Base-by-base conservation (phyloP, 2,797 vertebrate species). In the Eospalax fontanierii region DNA sequence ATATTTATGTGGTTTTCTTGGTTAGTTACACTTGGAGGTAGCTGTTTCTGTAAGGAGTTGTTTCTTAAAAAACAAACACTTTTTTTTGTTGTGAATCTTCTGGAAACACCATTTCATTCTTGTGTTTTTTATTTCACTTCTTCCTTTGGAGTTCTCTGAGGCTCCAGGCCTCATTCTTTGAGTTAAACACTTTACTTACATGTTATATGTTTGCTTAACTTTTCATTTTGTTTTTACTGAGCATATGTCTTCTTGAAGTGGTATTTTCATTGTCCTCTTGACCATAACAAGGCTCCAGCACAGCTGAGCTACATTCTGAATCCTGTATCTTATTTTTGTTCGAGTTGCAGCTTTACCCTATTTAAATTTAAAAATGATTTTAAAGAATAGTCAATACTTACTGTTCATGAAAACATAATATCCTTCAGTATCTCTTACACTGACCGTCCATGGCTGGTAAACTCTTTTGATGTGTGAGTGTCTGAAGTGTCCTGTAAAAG, bases 131-230 rank as follows among this genome's bases (percentile, higher is more conserved):
- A 40, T 93, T 88, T 35, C 73, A n/a, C 61, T 50, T 89, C 94
- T 78, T 59, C 83, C 19, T 66, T 88, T 95, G 65, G 65, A 46
- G 90, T 81, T 91, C 84, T 87, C 59, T 93, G 26, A 43, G 75
- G 46, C 33, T 78, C 54, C 78, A 74, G 46, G 8, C 24, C 40
- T 83, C 15, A 26, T 75, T 83, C 90, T 21, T 35, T 84, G 80
- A 82, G 16, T 21, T 28, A 11, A 76, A 73, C 21, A 70, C 9
- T 80, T 75, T 30, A 38, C 30, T 75, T 75, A 40, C 21, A 19
- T 40, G 11, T 61, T 54, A 6, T 38, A 11, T 22, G 91, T 83
- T 59, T 82, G 22, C 94, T 73, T 82, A 22, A 3, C 19, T 87
- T 74, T 93, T 81, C 35, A 33, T 63, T 84, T 81, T 38, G 18